phyloP scores from a whole-genome alignment of 2,113 vertebrate species.

The Montifringilla adamsi region DNA sequence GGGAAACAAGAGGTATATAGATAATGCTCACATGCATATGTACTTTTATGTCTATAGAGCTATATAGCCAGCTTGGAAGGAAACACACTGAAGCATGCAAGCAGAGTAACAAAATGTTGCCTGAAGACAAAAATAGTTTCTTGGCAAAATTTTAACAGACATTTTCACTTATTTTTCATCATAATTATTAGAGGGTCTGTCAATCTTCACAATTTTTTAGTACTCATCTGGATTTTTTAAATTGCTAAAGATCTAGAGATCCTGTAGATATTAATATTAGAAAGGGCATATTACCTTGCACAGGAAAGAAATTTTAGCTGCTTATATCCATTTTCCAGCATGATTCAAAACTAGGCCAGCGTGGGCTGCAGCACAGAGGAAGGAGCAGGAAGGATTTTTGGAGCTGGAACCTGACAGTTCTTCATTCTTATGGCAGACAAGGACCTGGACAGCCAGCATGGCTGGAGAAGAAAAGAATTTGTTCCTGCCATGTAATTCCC shows the following conservation, averaged over 20 bases:
- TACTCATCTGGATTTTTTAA: neutral
- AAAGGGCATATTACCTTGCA: neutral
- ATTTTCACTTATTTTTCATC: neutral
- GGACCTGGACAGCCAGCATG: neutral
- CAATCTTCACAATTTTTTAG: neutral
- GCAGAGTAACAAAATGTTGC: neutral
- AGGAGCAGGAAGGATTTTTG: neutral
- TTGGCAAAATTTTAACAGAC: neutral
- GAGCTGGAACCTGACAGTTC: neutral
- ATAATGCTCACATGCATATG: neutral
- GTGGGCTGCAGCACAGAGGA: neutral
- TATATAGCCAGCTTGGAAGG: neutral
- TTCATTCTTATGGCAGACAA: neutral
- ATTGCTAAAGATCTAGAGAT: neutral
- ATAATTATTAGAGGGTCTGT: neutral
- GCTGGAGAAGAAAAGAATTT: neutral
- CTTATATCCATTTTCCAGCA: neutral
- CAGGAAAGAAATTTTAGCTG: neutral
- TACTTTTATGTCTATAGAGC: neutral
- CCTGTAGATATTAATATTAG: neutral
- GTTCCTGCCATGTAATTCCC: neutral
- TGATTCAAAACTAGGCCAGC: neutral
- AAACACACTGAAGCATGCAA: neutral
- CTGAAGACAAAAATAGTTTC: neutral
- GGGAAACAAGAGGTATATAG: slow-evolving; percentile 64